These are phyloP conservation scores for Speoplatyrhinus poulsoni DNA, from an alignment of 2,113 vertebrate genomes.

Conservation along the genomic window DNA sequence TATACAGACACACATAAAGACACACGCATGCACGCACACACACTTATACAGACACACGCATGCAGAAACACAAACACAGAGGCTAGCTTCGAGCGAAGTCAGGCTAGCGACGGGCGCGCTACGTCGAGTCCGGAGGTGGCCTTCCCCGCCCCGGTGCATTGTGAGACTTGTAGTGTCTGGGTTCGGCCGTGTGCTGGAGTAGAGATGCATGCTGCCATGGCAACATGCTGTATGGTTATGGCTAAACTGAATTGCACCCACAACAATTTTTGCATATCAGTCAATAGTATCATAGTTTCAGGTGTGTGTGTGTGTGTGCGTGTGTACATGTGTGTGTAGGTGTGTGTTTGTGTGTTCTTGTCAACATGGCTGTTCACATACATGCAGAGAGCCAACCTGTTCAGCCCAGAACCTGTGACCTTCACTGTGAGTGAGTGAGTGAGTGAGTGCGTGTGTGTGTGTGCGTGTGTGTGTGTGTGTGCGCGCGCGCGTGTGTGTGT, in stretches of 20 bases:
- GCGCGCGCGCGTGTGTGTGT: not conserved
- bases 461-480: constrained; percentile 1
- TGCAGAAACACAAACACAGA: no score
- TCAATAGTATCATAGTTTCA: not conserved
- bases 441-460: not conserved
- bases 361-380: not conserved
- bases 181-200: not conserved
- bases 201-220: no score
- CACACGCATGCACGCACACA: no score
- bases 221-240: no score
- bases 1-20: no score
- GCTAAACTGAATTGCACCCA: no score
- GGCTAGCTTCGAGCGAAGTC: no score
- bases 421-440: not conserved
- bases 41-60: no score
- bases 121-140: no score
- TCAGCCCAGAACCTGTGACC: no score
- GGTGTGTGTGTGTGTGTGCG: not conserved
- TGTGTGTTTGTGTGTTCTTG: constrained; percentile 20
- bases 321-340: constrained; percentile 15
- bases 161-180: constrained; percentile 68
- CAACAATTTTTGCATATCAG: not conserved
- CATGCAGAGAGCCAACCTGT: no score
- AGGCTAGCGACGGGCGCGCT: no score
- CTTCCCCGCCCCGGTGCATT: constrained; percentile 56